Percentiles rank a stretch among this genome's conserved stretches.
Conservation (phyloP, 1,140 invertebrate species). For the Cylas formicarius region DNA sequence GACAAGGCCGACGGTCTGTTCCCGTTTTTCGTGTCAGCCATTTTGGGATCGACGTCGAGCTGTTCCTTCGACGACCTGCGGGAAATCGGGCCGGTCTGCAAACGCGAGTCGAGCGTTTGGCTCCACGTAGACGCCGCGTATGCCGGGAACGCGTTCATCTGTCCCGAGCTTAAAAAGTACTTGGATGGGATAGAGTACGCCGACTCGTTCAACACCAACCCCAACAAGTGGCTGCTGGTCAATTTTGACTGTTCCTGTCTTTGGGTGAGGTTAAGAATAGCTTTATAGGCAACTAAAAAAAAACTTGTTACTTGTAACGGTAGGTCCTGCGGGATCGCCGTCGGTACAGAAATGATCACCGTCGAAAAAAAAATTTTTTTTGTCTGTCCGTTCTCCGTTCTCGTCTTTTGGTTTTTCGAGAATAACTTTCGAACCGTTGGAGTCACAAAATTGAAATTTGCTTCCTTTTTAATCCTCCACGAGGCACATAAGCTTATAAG, state of each 20-base stretch:
- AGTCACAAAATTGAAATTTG: too few relatives aligned
- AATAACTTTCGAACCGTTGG: too few relatives aligned
- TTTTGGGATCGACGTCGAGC: constrained; percentile 73
- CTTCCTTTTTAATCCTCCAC: too few relatives aligned
- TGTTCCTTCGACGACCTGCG: constrained; percentile 76
- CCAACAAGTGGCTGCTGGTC: constrained; percentile 86
- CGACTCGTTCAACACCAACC: constrained; percentile 87
- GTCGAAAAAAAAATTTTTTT: too few relatives aligned
- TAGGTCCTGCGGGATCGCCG: too few relatives aligned
- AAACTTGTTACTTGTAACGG: too few relatives aligned
- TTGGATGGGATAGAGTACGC: constrained; percentile 76
- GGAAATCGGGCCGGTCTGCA: constrained; percentile 75
- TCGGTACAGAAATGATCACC: too few relatives aligned
- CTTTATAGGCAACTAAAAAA: too few relatives aligned
- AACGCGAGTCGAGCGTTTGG: constrained; percentile 58
- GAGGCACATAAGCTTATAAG: too few relatives aligned
- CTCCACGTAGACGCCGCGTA: constrained; percentile 75
- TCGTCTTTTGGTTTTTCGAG: too few relatives aligned
- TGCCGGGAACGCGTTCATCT: constrained; percentile 76
- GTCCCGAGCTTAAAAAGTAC: constrained; percentile 70
- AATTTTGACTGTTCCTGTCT: constrained; percentile 87
- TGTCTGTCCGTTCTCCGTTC: too few relatives aligned
- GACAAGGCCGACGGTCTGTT: constrained; percentile 72
- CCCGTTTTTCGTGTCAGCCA: constrained; percentile 80
- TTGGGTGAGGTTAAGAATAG: constrained; percentile 85